Base-by-base conservation (phyloP, 2,888 invertebrate genomes). In the Torymus tubicola region DNA sequence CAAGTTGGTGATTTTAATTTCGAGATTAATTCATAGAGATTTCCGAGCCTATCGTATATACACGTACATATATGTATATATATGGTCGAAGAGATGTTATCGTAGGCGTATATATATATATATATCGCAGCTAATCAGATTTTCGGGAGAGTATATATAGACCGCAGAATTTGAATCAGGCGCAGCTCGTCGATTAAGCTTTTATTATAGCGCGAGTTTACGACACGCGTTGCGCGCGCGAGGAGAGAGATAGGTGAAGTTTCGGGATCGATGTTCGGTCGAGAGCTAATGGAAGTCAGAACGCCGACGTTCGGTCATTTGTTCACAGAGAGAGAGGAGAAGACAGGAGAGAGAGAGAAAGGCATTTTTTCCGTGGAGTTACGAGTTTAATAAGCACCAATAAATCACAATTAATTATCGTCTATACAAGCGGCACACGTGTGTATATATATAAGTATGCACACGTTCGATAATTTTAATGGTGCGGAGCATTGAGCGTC, bases 21-120 rank as follows among this genome's bases (percentile, higher is more conserved):
- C 55, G 55, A 67, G 77, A 77, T 81, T 77, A 72, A 81, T 81
- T 31, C 72, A 50, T 55, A n/a, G 75, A 64, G 70, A 74, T 65
- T 75, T 71, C 61, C 18, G 21, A 21, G 21, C 21, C 1, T 21
- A 21, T 21, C 21, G 21, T 21, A 21, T 21, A 2, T 21, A 21
- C 21, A 21, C 21, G 1, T 21, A 21, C 21, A 2, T 21, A 21
- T 21, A 50, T 53, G 57, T n/a, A 42, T 16, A 60, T 60, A 24
- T 55, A 24, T 21, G 21, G 21, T 61, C 0, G 60, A 21, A 61
- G 18, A 72, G 80, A 76, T 81, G 42, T 10, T 77, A 81, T 73
- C 77, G 58, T 42, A 42, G 42, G 8, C 42, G 42, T 42, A 42
- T 42, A 14, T 8, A 11, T 10, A 8, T 8, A 8, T 42, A 42